Evolutionary conservation across 2,113 vertebrate genomes (phyloP), one percentile per base, ranked within the genome.

Genomic region (Oreocharis arfaki): DNA sequence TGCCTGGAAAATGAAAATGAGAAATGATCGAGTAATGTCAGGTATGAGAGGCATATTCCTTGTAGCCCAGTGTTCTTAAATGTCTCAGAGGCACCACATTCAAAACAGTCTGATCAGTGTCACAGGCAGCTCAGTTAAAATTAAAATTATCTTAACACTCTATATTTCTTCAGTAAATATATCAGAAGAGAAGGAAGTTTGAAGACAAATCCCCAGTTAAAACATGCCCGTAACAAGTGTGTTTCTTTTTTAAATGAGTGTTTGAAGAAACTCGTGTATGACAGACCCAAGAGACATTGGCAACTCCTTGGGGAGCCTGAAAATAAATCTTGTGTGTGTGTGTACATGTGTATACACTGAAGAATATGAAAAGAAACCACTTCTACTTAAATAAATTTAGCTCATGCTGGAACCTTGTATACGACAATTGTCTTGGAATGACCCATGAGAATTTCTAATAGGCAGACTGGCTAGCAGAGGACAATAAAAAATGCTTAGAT

Each of bases 1-100:
- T 99, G 98, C 60, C 99, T 99, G 97, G 16, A 93, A 96, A 96
- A 87, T 37, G 9, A 88, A 89, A 89, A 92, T 52, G 63, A 92
- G 55, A 82, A 94, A 63, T 50, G 7, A 90, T 59, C 16, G 21
- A 49, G 74, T 90, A 56, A 61, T 78, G 69, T 67, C 65, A 63
- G n/a, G 47, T 32, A 65, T 33, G 46, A 70, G 26, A 59, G 49
- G 23, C 14, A 7, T 50, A n/a, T 44, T 50, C 89, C 77, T 87
- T 52, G 21, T 9, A 73, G 41, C 14, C 23, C 14, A 22, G 21
- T 44, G 16, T 81, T 57, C 63, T 35, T 89, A 39, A 22, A 73
- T 69, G 90, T 88, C 60, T 79, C 69, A 56, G 37, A 47, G 64
- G 18, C 35, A 78, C 11, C 59, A 53, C 42, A 33, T 37, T 90